phyloP scores from a whole-genome alignment of 1,140 invertebrate genomes.

The Nasonia giraulti region DNA sequence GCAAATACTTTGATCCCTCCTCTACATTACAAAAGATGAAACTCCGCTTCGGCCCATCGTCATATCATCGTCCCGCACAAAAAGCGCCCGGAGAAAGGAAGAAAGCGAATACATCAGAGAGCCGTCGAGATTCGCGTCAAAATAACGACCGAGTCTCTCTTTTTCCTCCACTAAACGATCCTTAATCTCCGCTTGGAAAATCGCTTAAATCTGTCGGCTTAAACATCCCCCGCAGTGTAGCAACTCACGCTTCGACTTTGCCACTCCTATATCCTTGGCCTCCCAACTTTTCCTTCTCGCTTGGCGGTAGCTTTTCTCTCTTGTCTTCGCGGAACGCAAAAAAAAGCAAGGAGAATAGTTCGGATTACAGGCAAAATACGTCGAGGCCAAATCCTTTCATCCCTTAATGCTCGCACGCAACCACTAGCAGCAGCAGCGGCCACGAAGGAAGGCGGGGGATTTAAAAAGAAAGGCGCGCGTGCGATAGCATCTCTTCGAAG shows the following conservation, averaged over 20 bases:
- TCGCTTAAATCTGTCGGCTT: conserved; percentile 35
- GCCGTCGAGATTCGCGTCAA: not conserved
- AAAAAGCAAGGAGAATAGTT: conserved; percentile 52
- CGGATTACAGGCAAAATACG: conserved; percentile 70
- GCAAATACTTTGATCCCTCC: conserved; percentile 20
- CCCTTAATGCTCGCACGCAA: conserved; percentile 58
- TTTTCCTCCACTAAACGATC: not conserved
- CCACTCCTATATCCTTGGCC: not conserved
- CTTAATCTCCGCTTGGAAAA: conserved; percentile 32
- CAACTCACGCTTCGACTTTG: not conserved
- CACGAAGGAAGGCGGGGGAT: not conserved
- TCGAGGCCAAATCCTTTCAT: conserved; percentile 67
- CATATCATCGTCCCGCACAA: not conserved
- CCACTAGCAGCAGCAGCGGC: not conserved
- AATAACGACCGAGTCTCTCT: not conserved
- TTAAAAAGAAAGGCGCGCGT: conserved; percentile 7
- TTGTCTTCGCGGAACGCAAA: conserved; percentile 13
- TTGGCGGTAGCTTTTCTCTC: not conserved
- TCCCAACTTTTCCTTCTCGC: conserved; percentile 16
- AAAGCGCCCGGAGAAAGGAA: not conserved
- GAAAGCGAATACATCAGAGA: not conserved
- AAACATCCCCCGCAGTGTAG: conserved; percentile 24
- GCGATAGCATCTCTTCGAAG: conserved; percentile 1
- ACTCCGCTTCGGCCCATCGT: not conserved
- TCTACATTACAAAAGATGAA: conserved; percentile 43